Percentiles rank a stretch among this genome's conserved stretches.
Evolutionary conservation across 2,797 vertebrate genomes (phyloP).

Genomic region (Corythornis leucogaster): DNA sequence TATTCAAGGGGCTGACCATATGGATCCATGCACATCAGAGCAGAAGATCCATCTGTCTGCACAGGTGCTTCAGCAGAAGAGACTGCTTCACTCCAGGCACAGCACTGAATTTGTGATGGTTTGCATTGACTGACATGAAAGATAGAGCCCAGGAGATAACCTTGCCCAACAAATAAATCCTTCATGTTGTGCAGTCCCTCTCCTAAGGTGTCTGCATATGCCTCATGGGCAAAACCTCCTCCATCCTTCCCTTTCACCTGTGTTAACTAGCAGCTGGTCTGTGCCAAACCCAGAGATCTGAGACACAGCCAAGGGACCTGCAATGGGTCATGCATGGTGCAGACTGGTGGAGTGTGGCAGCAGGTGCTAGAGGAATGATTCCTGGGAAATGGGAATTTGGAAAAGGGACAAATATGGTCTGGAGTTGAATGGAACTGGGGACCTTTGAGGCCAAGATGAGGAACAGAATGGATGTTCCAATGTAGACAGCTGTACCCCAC

Average conservation of each 20-base stretch:
- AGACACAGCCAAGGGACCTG: neutral
- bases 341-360: neutral
- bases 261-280: neutral
- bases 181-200: neutral
- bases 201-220: neutral
- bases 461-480: neutral
- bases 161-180: neutral
- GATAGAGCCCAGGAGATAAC: neutral
- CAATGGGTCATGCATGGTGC: accelerated
- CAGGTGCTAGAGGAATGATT: neutral
- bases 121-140: neutral
- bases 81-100: neutral
- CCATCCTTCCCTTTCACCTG: neutral
- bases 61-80: neutral
- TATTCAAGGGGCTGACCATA: neutral
- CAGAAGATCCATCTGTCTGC: neutral
- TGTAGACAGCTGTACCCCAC: neutral
- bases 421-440: neutral
- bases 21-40: neutral
- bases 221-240: neutral
- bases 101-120: neutral
- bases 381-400: neutral
- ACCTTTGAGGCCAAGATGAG: neutral
- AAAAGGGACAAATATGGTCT: neutral
- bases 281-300: neutral